phyloP scores from a whole-genome alignment of 2,797 vertebrate genomes.

The Aselliscus stoliczkanus region DNA sequence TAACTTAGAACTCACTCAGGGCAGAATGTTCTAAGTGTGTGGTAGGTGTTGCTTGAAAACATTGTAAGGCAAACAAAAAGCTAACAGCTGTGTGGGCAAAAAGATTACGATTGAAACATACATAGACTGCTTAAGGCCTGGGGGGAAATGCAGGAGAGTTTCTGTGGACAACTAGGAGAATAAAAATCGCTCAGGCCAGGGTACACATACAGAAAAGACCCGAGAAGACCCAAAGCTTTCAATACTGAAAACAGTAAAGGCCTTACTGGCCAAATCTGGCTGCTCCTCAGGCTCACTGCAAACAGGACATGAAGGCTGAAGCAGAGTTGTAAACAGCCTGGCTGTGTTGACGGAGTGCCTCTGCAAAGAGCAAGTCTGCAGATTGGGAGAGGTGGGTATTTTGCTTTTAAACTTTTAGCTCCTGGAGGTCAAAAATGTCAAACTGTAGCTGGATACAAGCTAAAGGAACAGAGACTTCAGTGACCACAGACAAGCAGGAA shows the following conservation, averaged over 20 bases:
- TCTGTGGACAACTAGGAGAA: neutral
- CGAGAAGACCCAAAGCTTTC: neutral
- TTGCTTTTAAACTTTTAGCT: neutral
- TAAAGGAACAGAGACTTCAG: neutral
- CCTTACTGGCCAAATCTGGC: neutral
- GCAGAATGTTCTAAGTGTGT: neutral
- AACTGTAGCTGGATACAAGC: neutral
- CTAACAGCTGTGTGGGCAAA: neutral
- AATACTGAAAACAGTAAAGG: neutral
- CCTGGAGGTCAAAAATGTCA: neutral
- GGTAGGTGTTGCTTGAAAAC: neutral
- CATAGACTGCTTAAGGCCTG: neutral
- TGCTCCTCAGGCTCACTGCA: neutral
- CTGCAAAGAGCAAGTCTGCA: neutral
- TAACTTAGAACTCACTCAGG: neutral
- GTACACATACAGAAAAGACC: neutral
- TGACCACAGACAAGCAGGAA: neutral
- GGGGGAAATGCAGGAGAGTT: neutral
- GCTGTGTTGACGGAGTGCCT: neutral
- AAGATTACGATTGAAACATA: neutral
- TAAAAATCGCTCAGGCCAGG: neutral
- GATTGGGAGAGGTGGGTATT: neutral
- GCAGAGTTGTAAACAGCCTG: neutral
- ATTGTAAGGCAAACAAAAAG: neutral
- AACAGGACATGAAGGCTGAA: neutral